A percentile compares a stretch with the other conserved stretches of the same genome.
Evolutionary conservation across 2,113 vertebrate species (phyloP).

Genomic region (Triplophysa rosa): DNA sequence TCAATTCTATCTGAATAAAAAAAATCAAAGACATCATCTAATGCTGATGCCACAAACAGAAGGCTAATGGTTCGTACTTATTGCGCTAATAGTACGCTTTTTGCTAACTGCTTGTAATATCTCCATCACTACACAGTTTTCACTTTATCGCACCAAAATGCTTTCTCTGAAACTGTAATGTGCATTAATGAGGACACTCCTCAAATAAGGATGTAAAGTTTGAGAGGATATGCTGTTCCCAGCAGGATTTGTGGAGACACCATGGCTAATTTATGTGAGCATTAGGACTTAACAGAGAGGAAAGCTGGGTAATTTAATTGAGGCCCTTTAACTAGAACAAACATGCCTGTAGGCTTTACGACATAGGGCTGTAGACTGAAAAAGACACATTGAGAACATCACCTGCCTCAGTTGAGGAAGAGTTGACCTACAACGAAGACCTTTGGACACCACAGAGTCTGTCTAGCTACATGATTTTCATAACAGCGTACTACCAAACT

Average conservation of each 20-base stretch:
- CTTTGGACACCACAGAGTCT: not conserved
- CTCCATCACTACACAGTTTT: not conserved
- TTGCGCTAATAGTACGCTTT: slow-evolving; percentile 19
- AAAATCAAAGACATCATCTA: not conserved
- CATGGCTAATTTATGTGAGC: slow-evolving; percentile 62
- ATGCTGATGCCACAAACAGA: slow-evolving; percentile 18
- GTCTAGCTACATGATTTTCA: no score
- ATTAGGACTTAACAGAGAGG: slow-evolving; percentile 50
- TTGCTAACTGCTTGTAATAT: slow-evolving; percentile 6
- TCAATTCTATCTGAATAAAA: not conserved
- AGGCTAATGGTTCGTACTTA: slow-evolving; percentile 9
- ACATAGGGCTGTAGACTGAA: not conserved
- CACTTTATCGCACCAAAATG: slow-evolving; percentile 9
- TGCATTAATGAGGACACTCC: slow-evolving; percentile 31
- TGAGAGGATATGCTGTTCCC: slow-evolving; percentile 47
- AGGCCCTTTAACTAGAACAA: slow-evolving; percentile 42
- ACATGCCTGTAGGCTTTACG: slow-evolving; percentile 1
- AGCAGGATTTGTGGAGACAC: slow-evolving; percentile 52
- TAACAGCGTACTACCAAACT: no score
- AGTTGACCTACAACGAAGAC: not conserved
- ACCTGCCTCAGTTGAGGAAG: not conserved
- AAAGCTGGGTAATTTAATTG: slow-evolving; percentile 49
- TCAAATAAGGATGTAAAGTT: slow-evolving; percentile 23
- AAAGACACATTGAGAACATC: slow-evolving; percentile 7
- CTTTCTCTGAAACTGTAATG: slow-evolving; percentile 10